A percentile compares a stretch with the other conserved stretches of the same genome.
Evolutionary conservation across 2,797 vertebrate genomes (phyloP).

Genomic region (Thalassophryne amazonica): DNA sequence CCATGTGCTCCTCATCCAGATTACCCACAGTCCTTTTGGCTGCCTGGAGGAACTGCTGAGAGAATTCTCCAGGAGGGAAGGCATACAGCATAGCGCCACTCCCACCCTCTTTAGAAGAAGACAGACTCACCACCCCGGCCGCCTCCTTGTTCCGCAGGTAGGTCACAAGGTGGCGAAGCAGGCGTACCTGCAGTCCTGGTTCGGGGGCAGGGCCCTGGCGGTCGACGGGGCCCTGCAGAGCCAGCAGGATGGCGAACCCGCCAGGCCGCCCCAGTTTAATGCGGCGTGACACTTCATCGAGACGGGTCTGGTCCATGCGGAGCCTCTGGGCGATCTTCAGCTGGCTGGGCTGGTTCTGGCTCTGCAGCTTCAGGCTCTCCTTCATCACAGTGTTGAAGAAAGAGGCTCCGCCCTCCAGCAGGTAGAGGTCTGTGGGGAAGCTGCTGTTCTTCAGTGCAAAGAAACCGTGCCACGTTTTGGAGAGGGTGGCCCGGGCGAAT

Average conservation of each 20-base stretch:
- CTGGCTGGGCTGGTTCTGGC: conserved; percentile 81
- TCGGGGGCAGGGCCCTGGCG: conserved; percentile 81
- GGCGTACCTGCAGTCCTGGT: conserved; percentile 89
- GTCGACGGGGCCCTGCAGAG: conserved; percentile 85
- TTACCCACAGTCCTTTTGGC: conserved; percentile 91
- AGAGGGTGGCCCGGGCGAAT: conserved; percentile 83
- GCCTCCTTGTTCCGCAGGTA: conserved; percentile 99
- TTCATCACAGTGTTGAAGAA: conserved; percentile 87
- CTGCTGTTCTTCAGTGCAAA: conserved; percentile 98
- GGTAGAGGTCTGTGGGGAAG: conserved; percentile 93
- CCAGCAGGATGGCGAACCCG: conserved; percentile 90
- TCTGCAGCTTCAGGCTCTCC: conserved; percentile 72
- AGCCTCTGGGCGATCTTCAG: conserved; percentile 97
- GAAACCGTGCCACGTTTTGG: conserved; percentile 90
- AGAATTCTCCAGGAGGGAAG: conserved; percentile 96
- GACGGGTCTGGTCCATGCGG: conserved; percentile 93
- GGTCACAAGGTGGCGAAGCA: conserved; percentile 96
- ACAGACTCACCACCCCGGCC: conserved; percentile 94
- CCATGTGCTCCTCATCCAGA: conserved; percentile 96
- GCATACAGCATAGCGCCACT: conserved; percentile 94
- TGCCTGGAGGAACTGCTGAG: conserved; percentile 93
- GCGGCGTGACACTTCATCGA: conserved; percentile 94
- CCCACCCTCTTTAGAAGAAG: conserved; percentile 86
- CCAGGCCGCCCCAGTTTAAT: conserved; percentile 91
- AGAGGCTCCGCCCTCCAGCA: conserved; percentile 89